These are phyloP conservation scores for Cantharis lateralis DNA, from an alignment of 2,888 invertebrate genomes.

Conservation along the genomic window DNA sequence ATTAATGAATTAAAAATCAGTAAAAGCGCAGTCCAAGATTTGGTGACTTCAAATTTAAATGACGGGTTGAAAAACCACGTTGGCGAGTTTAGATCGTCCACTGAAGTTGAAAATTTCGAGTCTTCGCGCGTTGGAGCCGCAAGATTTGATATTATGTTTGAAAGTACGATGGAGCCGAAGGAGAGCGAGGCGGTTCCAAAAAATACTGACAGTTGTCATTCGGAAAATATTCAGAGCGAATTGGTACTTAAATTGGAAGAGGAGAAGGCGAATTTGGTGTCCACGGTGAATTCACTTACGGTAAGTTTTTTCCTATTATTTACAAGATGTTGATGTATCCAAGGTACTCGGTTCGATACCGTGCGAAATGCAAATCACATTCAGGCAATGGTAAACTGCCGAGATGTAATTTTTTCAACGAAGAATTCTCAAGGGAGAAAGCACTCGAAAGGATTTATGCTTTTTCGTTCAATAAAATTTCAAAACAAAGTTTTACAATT, in stretches of 20 bases:
- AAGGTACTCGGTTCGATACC: no score
- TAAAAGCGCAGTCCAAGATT: background rate
- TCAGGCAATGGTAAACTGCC: no score
- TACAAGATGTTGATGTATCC: no score
- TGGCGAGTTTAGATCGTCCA: background rate
- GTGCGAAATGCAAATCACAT: no score
- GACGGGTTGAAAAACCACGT: background rate
- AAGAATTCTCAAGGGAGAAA: no score
- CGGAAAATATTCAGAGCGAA: conserved; percentile 26
- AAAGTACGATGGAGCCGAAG: background rate
- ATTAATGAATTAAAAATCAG: background rate
- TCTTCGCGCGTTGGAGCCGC: background rate
- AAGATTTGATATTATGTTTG: background rate
- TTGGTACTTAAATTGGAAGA: conserved; percentile 50
- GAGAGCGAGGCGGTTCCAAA: background rate
- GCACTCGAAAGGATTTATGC: no score
- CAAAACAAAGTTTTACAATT: no score
- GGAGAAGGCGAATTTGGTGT: conserved; percentile 51
- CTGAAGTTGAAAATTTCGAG: background rate
- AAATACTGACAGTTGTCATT: background rate
- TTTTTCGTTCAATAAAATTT: no score
- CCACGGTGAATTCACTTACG: conserved; percentile 50
- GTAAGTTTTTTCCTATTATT: conserved; percentile 43
- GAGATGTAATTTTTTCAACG: no score
- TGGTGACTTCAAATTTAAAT: background rate